Conservation (phyloP, 2,113 vertebrate genomes). For the Corythornis cristatus region DNA sequence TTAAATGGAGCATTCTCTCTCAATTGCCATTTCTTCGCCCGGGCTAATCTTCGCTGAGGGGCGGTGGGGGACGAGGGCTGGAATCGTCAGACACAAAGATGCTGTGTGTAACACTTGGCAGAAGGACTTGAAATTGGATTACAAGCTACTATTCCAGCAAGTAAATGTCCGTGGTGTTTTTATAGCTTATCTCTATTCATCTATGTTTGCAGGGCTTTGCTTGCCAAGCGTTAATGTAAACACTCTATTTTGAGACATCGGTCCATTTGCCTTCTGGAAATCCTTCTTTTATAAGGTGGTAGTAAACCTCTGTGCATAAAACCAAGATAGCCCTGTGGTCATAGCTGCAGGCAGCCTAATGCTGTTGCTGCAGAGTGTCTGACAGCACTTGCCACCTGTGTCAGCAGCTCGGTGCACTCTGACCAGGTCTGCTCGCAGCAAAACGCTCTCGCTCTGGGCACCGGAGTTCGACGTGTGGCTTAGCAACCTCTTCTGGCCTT, state of each 20-base stretch:
- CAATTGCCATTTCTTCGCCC: neutral
- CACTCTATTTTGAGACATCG: conserved; percentile 75
- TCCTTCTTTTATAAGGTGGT: conserved; percentile 73
- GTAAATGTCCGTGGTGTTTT: conserved; percentile 70
- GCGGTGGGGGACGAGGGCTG: neutral
- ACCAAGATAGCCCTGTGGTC: conserved; percentile 55
- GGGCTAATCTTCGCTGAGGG: neutral
- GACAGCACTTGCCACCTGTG: conserved; percentile 35
- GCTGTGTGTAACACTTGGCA: conserved; percentile 70
- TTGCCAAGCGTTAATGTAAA: conserved; percentile 81
- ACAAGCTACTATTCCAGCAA: conserved; percentile 64
- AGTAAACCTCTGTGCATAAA: conserved; percentile 61
- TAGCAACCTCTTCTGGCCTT: neutral
- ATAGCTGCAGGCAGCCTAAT: neutral
- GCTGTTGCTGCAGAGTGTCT: conserved; percentile 22
- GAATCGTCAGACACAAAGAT: neutral
- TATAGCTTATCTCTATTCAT: conserved; percentile 82
- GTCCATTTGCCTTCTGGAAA: conserved; percentile 78
- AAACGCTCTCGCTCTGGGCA: neutral
- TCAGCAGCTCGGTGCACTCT: neutral
- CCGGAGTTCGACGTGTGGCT: neutral
- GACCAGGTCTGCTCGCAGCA: conserved; percentile 20
- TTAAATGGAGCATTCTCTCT: neutral
- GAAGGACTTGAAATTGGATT: conserved; percentile 59
- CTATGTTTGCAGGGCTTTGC: conserved; percentile 76